Conservation (phyloP, 2,113 vertebrate species). For the Passer domesticus region DNA sequence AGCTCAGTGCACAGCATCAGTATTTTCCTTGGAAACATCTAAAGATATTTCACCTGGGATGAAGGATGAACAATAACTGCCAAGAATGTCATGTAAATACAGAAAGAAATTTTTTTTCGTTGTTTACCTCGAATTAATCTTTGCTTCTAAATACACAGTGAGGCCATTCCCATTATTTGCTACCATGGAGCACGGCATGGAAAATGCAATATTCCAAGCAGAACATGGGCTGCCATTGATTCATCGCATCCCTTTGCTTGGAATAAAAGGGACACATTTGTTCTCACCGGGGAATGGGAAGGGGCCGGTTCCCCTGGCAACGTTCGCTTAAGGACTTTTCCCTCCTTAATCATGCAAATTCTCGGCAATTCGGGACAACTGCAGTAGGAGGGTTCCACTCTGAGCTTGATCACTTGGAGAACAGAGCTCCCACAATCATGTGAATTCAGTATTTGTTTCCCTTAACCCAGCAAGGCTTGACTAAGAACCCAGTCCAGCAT, state of each 20-base stretch:
- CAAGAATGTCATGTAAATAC: background rate
- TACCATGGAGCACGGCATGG: background rate
- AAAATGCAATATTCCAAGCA: background rate
- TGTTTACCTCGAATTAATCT: background rate
- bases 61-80: background rate
- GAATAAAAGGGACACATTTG: background rate
- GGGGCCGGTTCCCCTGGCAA: constrained; percentile 24
- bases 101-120: background rate
- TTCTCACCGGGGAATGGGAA: background rate
- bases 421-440: background rate
- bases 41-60: background rate
- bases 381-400: background rate
- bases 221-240: background rate
- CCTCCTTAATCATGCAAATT: background rate
- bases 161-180: background rate
- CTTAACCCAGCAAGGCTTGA: background rate
- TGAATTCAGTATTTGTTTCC: background rate
- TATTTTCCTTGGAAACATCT: background rate
- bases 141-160: background rate
- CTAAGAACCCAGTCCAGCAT: background rate
- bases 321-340: background rate
- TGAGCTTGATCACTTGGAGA: background rate
- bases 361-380: background rate
- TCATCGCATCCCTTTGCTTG: background rate
- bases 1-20: background rate